Evolutionary conservation across 2,797 vertebrate genomes (phyloP).

Genomic region (Sarcophilus harrisii): DNA sequence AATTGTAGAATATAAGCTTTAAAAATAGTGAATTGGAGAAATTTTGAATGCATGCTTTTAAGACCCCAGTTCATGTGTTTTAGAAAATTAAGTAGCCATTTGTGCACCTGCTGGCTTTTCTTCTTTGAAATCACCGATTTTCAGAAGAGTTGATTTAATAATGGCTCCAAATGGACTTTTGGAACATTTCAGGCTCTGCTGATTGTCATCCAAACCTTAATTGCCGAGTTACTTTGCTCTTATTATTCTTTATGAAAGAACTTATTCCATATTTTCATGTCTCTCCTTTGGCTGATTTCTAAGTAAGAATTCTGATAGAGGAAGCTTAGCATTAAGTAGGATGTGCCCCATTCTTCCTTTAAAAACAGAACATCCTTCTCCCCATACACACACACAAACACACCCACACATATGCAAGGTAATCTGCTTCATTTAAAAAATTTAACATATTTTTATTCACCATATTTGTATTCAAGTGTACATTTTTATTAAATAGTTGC

Average conservation of each 20-base stretch:
- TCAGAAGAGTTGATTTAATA: neutral
- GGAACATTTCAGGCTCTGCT: neutral
- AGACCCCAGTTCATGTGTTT: conserved; percentile 14
- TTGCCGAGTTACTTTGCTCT: neutral
- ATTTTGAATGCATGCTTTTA: neutral
- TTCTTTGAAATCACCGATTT: neutral
- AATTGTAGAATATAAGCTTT: conserved; percentile 15
- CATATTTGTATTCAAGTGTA: conserved; percentile 31
- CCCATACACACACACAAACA: no score
- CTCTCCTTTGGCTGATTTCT: conserved; percentile 15
- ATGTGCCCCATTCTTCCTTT: conserved; percentile 4
- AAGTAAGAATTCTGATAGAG: conserved; percentile 1
- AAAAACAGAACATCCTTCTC: conserved; percentile 1
- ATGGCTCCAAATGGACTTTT: neutral
- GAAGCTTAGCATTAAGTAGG: conserved; percentile 24
- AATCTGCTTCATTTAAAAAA: no score
- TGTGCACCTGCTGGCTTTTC: neutral
- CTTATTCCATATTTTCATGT: neutral
- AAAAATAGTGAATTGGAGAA: conserved; percentile 14
- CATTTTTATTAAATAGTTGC: conserved; percentile 9
- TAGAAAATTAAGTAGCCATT: neutral
- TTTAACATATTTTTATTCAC: neutral
- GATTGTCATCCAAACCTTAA: neutral
- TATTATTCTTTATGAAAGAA: neutral
- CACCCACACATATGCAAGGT: no score